phyloP scores from a whole-genome alignment of 2,113 vertebrate genomes.

The Lepisosteus oculatus region DNA sequence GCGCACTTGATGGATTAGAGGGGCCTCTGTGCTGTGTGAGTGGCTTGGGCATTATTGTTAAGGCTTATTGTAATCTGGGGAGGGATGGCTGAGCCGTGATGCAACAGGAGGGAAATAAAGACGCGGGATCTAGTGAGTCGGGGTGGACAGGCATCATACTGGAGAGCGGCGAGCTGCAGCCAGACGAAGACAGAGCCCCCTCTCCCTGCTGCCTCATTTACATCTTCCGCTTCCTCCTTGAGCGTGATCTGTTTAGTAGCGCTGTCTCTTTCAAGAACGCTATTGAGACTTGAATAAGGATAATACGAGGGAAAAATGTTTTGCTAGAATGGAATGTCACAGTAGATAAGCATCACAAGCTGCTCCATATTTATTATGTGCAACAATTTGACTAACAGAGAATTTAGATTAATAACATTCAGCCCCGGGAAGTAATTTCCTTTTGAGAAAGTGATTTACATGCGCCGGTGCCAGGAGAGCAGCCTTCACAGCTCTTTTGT shows the following conservation, averaged over 20 bases:
- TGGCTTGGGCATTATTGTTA: no score
- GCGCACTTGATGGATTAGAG: conserved; percentile 44
- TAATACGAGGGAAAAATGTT: conserved; percentile 48
- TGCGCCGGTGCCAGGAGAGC: conserved; percentile 83
- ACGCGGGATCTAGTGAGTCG: no score
- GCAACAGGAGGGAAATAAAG: no score
- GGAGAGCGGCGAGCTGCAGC: not conserved
- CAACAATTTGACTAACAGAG: conserved; percentile 92
- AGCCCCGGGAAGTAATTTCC: conserved; percentile 96
- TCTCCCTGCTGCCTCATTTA: conserved; percentile 22
- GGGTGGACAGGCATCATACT: not conserved
- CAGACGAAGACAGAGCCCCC: conserved; percentile 14
- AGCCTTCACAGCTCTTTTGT: conserved; percentile 72
- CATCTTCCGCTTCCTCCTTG: conserved; percentile 21
- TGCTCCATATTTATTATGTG: conserved; percentile 92
- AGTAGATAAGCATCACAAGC: conserved; percentile 74
- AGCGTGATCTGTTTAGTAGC: conserved; percentile 62
- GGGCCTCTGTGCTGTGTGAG: conserved; percentile 8
- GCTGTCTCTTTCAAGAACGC: conserved; percentile 67
- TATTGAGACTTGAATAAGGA: conserved; percentile 54
- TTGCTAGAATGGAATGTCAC: conserved; percentile 66
- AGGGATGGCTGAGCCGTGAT: no score
- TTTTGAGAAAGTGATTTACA: conserved; percentile 95
- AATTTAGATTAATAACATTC: conserved; percentile 97
- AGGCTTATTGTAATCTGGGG: no score